Evolutionary conservation across 2,888 invertebrate genomes (phyloP), one percentile per base, ranked within the genome.

Genomic region (Apoda limacodes): DNA sequence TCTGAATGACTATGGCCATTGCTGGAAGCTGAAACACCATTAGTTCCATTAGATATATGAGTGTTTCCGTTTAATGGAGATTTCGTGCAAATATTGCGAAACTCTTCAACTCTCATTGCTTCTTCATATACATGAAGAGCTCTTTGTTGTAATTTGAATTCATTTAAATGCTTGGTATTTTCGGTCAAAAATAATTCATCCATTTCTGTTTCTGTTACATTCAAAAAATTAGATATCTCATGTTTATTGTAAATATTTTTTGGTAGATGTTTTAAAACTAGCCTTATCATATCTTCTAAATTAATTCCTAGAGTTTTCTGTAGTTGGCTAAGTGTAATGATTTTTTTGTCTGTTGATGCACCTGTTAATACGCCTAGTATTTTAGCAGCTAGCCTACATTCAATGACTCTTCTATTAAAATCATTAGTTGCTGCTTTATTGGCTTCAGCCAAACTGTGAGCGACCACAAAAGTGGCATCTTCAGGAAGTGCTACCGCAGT

Each of bases 361-460:
- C 58, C 56, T 25, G 55, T 48, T 13, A 48, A 41, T 24, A 42
- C 48, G n/a, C 57, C 51, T 43, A 78, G 55, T 57, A 94, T 87
- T 87, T 92, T 87, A 39, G 91, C 89, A n/a, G 93, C 95, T 13
- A 98, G 66, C 30, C 95, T 86, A 55, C 98, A 98, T 76, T 99
- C 98, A 20, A 93, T 90, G 0, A 99, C 99, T 30, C 99, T 82
- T 42, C 89, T 87, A 69, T 99, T 99, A 65, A 87, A 99, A 66
- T 95, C 90, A 20, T 86, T 85, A 0, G 93, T 92, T 9, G 96
- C 93, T 6, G 98, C 98, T 82, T 99, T 99, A 68, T 98, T 97
- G 42, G 92, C 87, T 62, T 90, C 89, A 0, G 88, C 88, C 40
- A 93, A 71, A 60, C 95, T 94, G 65, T 99, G 95, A 21, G 95